Evolutionary conservation across 2,888 invertebrate species (phyloP), one percentile per base, ranked within the genome.

Genomic region (Noctua pronuba): DNA sequence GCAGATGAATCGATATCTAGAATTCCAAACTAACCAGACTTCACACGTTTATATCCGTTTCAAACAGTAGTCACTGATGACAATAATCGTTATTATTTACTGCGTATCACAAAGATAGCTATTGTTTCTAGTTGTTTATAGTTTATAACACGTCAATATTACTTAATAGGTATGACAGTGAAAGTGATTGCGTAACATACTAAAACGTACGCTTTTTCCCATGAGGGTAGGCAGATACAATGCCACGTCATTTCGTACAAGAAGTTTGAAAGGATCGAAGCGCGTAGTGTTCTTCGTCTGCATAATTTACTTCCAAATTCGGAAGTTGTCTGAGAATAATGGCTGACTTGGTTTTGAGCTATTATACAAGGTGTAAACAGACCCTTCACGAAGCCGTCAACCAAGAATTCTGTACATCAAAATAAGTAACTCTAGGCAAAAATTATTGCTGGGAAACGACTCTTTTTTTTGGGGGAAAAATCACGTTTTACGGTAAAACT

Each of bases 81-180:
- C 58, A 68, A 68, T 52, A 52, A 69, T 70, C 60, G 80, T 80
- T 60, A 62, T 62, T 60, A 35, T 70, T 79, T 41, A 77, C 49
- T 49, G 60, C 41, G 46, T 41, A 79, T 77, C 80, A 49, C 58
- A 49, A 70, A 79, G 31, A 55, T 76, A 55, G 38, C 58, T 60
- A 80, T 71, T 80, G 80, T 80, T 49, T 41, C 58, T 41, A 41
- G 21, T 2, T 78, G 11, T 78, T 67, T 55, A 76, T 55, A 67
- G 49, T 21, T 31, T 13, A 31, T 68, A n/a, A 18, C 28, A 55
- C n/a, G 35, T 64, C 38, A 64, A 16, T 38, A 38, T n/a, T n/a
- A 41, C 16, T 41, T 62, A 62, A 62, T 62, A 35, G 10, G 35
- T 5, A 38, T 24, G 77, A 18, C 21, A n/a, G 31, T 41, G 49